Evolutionary conservation across 2,888 invertebrate genomes (phyloP), one percentile per base, ranked within the genome.

Genomic region (Eristalis arbustorum): DNA sequence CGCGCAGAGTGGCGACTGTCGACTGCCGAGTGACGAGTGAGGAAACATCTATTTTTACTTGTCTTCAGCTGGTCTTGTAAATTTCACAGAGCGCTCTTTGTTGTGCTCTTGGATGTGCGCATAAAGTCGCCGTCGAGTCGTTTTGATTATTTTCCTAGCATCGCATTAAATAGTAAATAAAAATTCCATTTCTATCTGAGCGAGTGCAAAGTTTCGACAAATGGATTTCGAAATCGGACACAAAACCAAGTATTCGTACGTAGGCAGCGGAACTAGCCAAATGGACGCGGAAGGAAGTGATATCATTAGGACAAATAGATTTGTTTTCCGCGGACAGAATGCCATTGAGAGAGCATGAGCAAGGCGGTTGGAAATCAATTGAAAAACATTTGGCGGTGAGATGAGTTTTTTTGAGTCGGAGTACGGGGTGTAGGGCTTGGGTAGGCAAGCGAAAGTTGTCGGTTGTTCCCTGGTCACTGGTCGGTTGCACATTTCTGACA

Each of bases 41-140:
- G 59, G 67, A 34, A 18, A 57, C 37, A 49, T 62, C 61, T 80
- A 74, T 73, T 74, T 74, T 67, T 49, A 61, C 11, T 25, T 49
- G 22, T 37, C 3, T 49, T 66, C 80, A 80, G 80, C 73, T 80
- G 80, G 73, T 73, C 62, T 56, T 68, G 73, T 67, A 56, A 62
- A 67, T 73, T 62, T 49, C 1, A 37, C 8, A 31, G 23, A 69
- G 57, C 62, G 40, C 37, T 71, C 72, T 72, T 72, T 78, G 42
- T 78, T 72, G 59, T 78, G 64, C 31, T 71, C 66, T 78, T 25
- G 57, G 66, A 59, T 78, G 64, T 71, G 69, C 69, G 68, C 69
- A 57, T 63, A 42, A 34, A 13, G n/a, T n/a, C 37, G 3, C 64
- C 57, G 63, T 57, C n/a, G 25, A 3, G 56, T 61, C 66, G 40